Evolutionary conservation across 2,113 vertebrate genomes (phyloP), one percentile per base, ranked within the genome.

Genomic region (Heterochromis multidens): DNA sequence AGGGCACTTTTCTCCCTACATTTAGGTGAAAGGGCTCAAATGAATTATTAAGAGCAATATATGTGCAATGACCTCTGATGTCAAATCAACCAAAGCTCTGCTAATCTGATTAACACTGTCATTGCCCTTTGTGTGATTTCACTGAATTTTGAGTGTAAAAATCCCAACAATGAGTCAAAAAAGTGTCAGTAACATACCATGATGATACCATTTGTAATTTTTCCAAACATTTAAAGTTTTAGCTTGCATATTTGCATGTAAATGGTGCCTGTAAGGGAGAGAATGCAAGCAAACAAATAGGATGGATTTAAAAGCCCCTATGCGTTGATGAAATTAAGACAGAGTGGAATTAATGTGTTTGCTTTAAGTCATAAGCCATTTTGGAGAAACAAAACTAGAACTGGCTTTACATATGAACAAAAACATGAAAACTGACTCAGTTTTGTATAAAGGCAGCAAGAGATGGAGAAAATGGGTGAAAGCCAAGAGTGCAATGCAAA

Each of bases 1-100:
- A 77, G 21, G 60, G 57, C 13, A 76, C 16, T 57, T 60, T 63
- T 81, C 11, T 56, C 8, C 3, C 17, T 58, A 57, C 23, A 83
- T 60, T 84, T 46, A 8, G 17, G 7, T 79, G 27, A 77, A 85
- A 67, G 27, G 13, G 21, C 35, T 49, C 56, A 72, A 83, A 35
- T 77, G 4, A 65, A 65, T 81, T 31, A 70, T 90, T 52, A 83
- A 82, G 37, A 1, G 37, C 35, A 61, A 3, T 54, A 52, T 84
- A 56, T 81, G 25, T 27, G 46, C 62, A 31, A 54, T 84, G 81
- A 88, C 79, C 83, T 88, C 76, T 80, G 40, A 77, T 61, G 54
- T 82, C 83, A 89, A 86, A 87, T 81, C 33, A 86, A 62, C 27
- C 37, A 52, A 46, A 70, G 27, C 49, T 57, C 46, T 43, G 27